Base-by-base conservation (phyloP, 2,888 invertebrate species). In the Aporophyla nigra region DNA sequence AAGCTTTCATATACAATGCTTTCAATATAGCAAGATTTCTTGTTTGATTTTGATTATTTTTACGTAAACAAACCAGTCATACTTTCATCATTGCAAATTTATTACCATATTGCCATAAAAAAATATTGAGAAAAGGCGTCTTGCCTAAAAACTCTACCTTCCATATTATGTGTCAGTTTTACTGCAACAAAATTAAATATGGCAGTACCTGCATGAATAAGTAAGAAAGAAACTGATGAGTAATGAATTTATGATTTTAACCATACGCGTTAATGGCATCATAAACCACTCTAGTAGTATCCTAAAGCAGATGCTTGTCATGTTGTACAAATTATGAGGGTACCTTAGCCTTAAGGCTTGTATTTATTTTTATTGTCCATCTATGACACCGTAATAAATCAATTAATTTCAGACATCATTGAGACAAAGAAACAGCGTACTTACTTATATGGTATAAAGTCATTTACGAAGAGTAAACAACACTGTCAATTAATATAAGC, bases 131-230 rank as follows among this genome's bases (percentile, higher is more conserved):
- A 66, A 75, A 85, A 73, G 43, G 19, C 49, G 71, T 78, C 54
- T 74, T 78, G 40, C 75, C 73, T 24, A 66, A 75, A 27, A 58
- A 40, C 24, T 5, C 33, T 66, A 21, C 65, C 65, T 72, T 74
- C 74, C 62, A 61, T 66, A 71, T 33, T 1, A 61, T 70, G 24
- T 63, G 74, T 59, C 81, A 74, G 66, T 59, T 82, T 62, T 58
- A 82, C 33, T 59, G 69, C 46, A 2, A 24, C 62, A 53, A 33
- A 49, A 80, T 78, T 70, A 43, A 82, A 74, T 74, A 80, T 80
- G 74, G 66, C 1, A 70, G 69, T 59, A 62, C 12, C 40, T 6
- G 6, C 27, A 58, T 63, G 40, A 63, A 54, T 56, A 74, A 61
- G 14, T 78, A 73, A 10, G 14, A 62, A 80, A 54, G 33, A 74